Conservation (phyloP, 1,140 invertebrate genomes). For the Physella acuta region DNA sequence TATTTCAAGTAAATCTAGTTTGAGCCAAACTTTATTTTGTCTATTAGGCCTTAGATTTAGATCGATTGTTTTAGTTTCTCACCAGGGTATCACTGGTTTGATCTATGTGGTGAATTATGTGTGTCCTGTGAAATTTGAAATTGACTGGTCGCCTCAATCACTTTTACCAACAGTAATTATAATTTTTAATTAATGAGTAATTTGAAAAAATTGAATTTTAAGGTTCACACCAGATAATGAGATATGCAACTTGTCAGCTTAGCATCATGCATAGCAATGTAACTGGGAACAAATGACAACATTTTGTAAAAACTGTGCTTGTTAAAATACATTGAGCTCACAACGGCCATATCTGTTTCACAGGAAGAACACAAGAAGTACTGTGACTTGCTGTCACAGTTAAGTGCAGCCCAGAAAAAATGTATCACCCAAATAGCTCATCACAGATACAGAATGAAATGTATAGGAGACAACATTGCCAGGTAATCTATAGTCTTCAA, state of each 20-base stretch:
- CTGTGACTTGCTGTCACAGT: constrained; percentile 78
- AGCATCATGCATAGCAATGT: too few species aligned
- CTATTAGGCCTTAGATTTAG: too few species aligned
- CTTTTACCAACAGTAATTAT: too few species aligned
- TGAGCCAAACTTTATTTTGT: too few species aligned
- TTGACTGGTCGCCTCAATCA: too few species aligned
- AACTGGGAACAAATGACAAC: too few species aligned
- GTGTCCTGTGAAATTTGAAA: too few species aligned
- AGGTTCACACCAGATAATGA: background rate
- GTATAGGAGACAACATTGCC: constrained; percentile 77
- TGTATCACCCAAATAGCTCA: constrained; percentile 85
- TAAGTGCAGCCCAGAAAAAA: constrained; percentile 81
- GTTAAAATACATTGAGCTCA: background rate
- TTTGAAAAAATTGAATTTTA: background rate
- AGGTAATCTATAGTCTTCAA: too few species aligned
- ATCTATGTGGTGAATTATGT: too few species aligned
- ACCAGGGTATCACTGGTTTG: too few species aligned
- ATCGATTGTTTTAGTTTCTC: too few species aligned
- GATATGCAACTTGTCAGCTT: background rate
- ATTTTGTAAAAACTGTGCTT: background rate
- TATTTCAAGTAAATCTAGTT: too few species aligned
- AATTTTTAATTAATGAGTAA: background rate
- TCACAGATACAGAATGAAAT: constrained; percentile 83
- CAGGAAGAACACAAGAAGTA: constrained; percentile 72
- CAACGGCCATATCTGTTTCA: background rate